Evolutionary conservation across 2,113 vertebrate species (phyloP), one percentile per base, ranked within the genome.

Genomic region (Colossoma macropomum): DNA sequence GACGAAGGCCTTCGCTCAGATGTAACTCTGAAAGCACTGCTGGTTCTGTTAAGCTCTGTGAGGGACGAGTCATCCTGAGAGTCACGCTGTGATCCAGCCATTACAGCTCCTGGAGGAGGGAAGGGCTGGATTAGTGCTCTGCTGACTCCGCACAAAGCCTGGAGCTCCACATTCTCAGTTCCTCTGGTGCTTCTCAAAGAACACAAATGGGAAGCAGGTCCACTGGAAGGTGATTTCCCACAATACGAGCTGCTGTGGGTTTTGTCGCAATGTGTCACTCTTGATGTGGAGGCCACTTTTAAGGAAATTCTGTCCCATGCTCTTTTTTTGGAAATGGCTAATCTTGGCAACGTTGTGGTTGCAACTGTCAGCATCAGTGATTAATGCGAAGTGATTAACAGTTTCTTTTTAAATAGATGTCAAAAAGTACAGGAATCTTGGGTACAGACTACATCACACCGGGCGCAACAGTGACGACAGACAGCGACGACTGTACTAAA

Each of bases 91-190:
- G 71, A 45, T 68, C 27, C 30, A 30, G n/a, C 32, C 65, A 66
- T 66, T 27, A 48, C 60, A 63, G 56, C 15, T 34, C 59, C 38
- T n/a, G 75, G 50, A 23, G 60, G 50, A 82, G 41, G 23, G 27
- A 66, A 71, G 79, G 50, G 66, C 12, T 82, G 72, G 59, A 83
- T 77, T 70, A 63, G 54, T 45, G 41, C n/a, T 41, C 65, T 70
- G 80, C 76, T 80, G 71, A 83, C 63, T 83, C 52, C 16, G 63
- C 79, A 74, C 34, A 86, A 79, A 69, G 19, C 45, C 71, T 25
- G 2, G 15, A 54, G 19, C 50, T 69, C 16, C 56, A 79, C 65
- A 23, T 79, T 65, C 77, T 48, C 52, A 0, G 8, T 28, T 56
- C 25, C 27, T 41, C 65, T 25, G 16, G 38, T 41, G 56, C 59